Evolutionary conservation across 2,888 invertebrate genomes (phyloP).

Genomic region (Plebejus melissa): DNA sequence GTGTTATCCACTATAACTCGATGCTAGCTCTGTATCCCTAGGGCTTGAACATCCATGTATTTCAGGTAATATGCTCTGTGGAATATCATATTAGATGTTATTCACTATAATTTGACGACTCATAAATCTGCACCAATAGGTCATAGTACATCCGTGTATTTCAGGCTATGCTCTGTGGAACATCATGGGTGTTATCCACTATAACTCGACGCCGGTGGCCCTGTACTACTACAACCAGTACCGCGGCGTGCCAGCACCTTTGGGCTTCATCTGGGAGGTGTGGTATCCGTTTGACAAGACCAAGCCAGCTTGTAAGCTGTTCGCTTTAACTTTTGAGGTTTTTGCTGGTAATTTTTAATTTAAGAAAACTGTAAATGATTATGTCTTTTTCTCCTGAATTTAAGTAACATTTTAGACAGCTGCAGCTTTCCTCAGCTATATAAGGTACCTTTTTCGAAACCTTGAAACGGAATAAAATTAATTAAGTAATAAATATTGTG

Average conservation of each 20-base stretch:
- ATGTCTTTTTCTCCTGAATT: too few species aligned
- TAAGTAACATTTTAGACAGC: too few species aligned
- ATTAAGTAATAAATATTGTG: too few species aligned
- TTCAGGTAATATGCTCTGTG: slow-evolving; percentile 57
- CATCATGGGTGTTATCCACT: slow-evolving; percentile 54
- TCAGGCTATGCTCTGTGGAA: slow-evolving; percentile 43
- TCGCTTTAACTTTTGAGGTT: slow-evolving; percentile 55
- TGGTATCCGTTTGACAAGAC: slow-evolving; percentile 65
- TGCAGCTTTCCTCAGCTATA: too few species aligned
- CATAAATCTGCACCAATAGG: too few species aligned
- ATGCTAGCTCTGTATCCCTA: slow-evolving; percentile 37
- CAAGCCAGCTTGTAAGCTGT: slow-evolving; percentile 50
- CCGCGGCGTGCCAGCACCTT: slow-evolving; percentile 45
- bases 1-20: slow-evolving; percentile 50
- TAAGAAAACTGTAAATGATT: too few species aligned
- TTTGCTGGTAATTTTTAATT: slow-evolving; percentile 47
- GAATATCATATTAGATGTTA: slow-evolving; percentile 45
- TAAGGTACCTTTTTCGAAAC: too few species aligned
- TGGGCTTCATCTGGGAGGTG: slow-evolving; percentile 58
- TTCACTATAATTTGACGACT: slow-evolving; percentile 50
- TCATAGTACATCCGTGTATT: slow-evolving; percentile 34
- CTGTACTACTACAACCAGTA: slow-evolving; percentile 48
- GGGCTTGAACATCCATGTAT: slow-evolving; percentile 29
- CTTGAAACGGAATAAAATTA: too few species aligned
- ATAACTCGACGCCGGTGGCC: slow-evolving; percentile 55